Evolutionary conservation across 1,140 invertebrate species (phyloP).

Genomic region (Chionoecetes opilio): DNA sequence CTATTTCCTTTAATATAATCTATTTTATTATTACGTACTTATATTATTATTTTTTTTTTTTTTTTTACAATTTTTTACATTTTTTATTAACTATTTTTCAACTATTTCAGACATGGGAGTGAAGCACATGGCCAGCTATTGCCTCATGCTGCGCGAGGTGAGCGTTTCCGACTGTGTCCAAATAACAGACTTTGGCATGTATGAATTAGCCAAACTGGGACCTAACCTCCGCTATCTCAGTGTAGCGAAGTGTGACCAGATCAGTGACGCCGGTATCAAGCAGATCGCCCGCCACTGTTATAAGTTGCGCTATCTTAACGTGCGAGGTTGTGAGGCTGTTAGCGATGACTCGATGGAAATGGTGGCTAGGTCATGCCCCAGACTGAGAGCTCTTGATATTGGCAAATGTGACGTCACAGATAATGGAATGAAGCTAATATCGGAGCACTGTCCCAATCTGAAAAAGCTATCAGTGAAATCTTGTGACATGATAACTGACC

Average conservation of each 20-base stretch:
- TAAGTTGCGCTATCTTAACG: conserved; percentile 95
- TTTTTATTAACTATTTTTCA: conserved; percentile 69
- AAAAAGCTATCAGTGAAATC: conserved; percentile 95
- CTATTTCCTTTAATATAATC: no score
- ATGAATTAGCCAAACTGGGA: conserved; percentile 94
- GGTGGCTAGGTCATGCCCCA: conserved; percentile 91
- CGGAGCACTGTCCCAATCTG: conserved; percentile 94
- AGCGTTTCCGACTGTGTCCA: conserved; percentile 95
- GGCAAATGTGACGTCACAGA: conserved; percentile 97
- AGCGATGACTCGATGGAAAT: conserved; percentile 94
- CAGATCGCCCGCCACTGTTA: conserved; percentile 95
- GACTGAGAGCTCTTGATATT: conserved; percentile 93
- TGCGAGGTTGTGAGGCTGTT: conserved; percentile 95
- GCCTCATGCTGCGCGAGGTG: conserved; percentile 91
- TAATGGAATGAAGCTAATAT: conserved; percentile 91
- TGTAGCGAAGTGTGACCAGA: conserved; percentile 94
- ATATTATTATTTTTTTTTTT: no score
- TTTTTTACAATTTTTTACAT: no score
- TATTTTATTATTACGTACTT: no score
- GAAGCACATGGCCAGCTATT: conserved; percentile 93
- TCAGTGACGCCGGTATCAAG: conserved; percentile 92
- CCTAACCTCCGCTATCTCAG: conserved; percentile 93
- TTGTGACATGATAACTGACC: conserved; percentile 94
- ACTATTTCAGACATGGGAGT: conserved; percentile 88
- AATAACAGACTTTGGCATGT: conserved; percentile 95